Percentiles rank a stretch among this genome's conserved stretches.
Evolutionary conservation across 1,140 invertebrate species (phyloP).

Genomic region (Drosophila gunungcola): DNA sequence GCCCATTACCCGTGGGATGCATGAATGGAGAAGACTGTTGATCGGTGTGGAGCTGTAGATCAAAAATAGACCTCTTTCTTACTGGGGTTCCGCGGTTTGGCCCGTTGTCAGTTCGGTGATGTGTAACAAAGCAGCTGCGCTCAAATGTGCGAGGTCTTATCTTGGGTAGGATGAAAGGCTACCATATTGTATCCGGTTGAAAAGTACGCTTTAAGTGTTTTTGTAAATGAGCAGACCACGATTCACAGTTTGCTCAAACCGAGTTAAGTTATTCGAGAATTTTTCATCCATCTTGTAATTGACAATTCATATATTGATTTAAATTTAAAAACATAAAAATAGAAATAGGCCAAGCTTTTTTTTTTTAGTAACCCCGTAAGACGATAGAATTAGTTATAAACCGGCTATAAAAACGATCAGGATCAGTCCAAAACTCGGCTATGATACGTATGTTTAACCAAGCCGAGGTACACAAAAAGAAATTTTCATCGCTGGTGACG

Average conservation of each 20-base stretch:
- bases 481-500: neutral
- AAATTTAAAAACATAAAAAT: no score
- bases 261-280: neutral
- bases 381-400: no score
- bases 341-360: no score
- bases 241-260: neutral
- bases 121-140: constrained; percentile 77
- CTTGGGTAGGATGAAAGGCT: neutral
- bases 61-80: neutral
- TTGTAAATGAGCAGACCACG: neutral
- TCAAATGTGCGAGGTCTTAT: constrained; percentile 5
- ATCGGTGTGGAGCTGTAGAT: constrained; percentile 4
- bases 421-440: neutral
- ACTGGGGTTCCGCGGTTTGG: constrained; percentile 28
- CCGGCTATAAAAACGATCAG: no score
- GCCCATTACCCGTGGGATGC: constrained; percentile 10
- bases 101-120: constrained; percentile 75
- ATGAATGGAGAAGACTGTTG: constrained; percentile 18
- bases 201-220: no score
- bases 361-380: no score
- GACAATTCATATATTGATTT: no score
- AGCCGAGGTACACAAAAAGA: neutral
- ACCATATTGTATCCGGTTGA: no score
- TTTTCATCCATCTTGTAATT: neutral
- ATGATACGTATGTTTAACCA: neutral